These are phyloP conservation scores for Drosophila niveifrons DNA, from an alignment of 2,888 invertebrate genomes.

Conservation along the genomic window DNA sequence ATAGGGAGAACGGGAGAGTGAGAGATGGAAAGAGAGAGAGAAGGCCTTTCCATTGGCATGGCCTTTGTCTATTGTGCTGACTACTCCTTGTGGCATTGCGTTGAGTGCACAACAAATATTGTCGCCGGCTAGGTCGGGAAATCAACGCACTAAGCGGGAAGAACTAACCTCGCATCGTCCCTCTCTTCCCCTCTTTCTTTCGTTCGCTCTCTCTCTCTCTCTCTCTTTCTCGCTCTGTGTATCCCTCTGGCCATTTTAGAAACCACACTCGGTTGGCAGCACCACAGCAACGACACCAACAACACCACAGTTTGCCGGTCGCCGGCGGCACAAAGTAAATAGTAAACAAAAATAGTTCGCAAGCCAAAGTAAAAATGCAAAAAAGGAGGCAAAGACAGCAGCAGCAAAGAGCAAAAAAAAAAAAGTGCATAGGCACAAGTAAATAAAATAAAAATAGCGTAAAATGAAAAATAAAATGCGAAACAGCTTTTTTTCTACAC, in stretches of 20 bases:
- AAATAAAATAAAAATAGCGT: slow-evolving; percentile 71
- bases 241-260: background rate
- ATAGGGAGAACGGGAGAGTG: background rate
- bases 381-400: slow-evolving; percentile 42
- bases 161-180: slow-evolving; percentile 14
- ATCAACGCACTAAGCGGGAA: slow-evolving; percentile 68
- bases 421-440: slow-evolving; percentile 46
- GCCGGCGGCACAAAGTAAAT: slow-evolving; percentile 70
- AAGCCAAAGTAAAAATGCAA: slow-evolving; percentile 71
- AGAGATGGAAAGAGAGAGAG: background rate
- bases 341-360: slow-evolving; percentile 80
- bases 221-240: too few relatives aligned
- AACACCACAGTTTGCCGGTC: slow-evolving; percentile 33
- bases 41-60: slow-evolving; percentile 72
- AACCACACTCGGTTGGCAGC: background rate
- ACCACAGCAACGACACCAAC: background rate
- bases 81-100: slow-evolving; percentile 49
- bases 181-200: background rate
- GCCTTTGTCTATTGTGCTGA: slow-evolving; percentile 64
- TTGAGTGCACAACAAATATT: slow-evolving; percentile 81
- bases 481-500: slow-evolving; percentile 55
- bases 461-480: slow-evolving; percentile 54
- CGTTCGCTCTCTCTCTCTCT: background rate
- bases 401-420: slow-evolving; percentile 29
- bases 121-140: slow-evolving; percentile 83